Conservation (phyloP, 2,113 vertebrate species). For the Bubalus kerabau region DNA sequence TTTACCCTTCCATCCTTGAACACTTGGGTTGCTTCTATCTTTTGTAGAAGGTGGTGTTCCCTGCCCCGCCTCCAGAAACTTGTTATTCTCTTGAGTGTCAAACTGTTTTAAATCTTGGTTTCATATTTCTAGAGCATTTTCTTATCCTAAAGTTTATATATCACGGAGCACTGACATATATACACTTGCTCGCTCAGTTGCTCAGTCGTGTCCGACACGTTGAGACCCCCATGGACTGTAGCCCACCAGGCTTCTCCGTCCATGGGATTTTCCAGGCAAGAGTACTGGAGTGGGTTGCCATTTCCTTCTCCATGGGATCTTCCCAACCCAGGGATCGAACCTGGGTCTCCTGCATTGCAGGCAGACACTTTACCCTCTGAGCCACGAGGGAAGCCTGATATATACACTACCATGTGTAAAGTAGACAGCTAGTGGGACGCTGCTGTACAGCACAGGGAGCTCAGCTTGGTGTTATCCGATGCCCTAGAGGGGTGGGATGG, state of each 20-base stretch:
- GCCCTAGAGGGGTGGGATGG: neutral
- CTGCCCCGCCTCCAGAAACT: neutral
- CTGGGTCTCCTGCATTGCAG: too few species aligned
- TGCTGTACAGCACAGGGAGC: neutral
- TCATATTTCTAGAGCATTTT: conserved; percentile 12
- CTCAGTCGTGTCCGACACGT: too few species aligned
- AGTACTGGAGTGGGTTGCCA: too few species aligned
- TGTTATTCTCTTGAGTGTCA: neutral
- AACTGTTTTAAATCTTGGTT: neutral
- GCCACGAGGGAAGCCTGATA: too few species aligned
- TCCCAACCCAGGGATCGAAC: too few species aligned
- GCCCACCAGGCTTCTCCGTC: too few species aligned
- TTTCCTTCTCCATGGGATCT: too few species aligned
- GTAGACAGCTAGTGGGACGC: neutral
- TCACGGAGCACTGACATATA: neutral
- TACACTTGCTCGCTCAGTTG: neutral
- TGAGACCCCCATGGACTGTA: too few species aligned
- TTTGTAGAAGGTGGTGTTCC: neutral
- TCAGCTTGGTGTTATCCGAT: neutral
- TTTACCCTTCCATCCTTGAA: neutral
- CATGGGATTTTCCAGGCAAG: too few species aligned
- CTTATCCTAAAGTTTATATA: neutral
- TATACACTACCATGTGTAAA: neutral
- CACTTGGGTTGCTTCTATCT: neutral
- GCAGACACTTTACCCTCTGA: too few species aligned